These are phyloP conservation scores for Cyclina sinensis DNA, from an alignment of 1,140 invertebrate species.

Conservation along the genomic window DNA sequence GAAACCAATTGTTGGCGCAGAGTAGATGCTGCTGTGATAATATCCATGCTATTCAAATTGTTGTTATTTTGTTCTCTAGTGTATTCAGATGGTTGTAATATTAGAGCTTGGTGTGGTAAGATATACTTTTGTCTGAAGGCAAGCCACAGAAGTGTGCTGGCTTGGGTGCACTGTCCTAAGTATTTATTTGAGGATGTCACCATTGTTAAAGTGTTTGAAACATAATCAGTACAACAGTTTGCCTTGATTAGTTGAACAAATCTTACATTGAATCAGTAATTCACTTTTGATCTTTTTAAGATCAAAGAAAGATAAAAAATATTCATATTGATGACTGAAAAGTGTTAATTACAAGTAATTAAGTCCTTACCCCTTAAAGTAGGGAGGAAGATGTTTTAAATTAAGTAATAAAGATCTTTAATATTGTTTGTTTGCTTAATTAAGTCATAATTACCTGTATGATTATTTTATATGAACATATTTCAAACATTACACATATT, in stretches of 20 bases:
- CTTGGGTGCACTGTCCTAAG: neutral
- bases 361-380: no score
- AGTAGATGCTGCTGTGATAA: neutral
- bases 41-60: neutral
- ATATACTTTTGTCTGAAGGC: neutral
- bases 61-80: neutral
- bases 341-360: no score
- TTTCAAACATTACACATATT: no score
- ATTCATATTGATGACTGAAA: no score
- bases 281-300: no score
- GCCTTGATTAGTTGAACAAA: neutral
- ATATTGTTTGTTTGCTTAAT: no score
- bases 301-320: no score
- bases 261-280: neutral
- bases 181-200: neutral
- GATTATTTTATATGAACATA: no score
- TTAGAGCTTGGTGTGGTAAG: neutral
- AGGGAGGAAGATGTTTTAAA: no score
- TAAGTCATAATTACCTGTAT: no score
- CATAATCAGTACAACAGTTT: neutral
- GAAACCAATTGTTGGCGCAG: neutral
- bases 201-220: neutral
- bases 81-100: no score
- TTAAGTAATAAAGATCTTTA: no score
- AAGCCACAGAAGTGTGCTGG: neutral